Evolutionary conservation across 2,113 vertebrate species (phyloP), one percentile per base, ranked within the genome.

Genomic region (Progne subis): DNA sequence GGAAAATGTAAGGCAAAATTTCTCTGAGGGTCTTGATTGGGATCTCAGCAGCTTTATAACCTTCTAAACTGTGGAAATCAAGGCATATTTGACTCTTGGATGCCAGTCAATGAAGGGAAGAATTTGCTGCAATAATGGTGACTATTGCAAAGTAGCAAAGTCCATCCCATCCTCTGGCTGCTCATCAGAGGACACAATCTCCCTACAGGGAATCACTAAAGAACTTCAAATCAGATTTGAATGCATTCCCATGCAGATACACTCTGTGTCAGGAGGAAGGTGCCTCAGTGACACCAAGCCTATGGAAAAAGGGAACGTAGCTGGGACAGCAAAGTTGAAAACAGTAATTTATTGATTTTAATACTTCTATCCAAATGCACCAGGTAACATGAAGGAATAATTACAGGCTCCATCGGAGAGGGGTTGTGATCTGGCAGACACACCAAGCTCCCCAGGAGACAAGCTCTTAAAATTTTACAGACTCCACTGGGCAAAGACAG

Each of bases 351-450:
- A 90, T 78, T 90, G 87, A 88, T 86, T 93, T 90, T 44, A 92
- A 86, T 84, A 56, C 31, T 56, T 83, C 69, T 50, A 90, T 78
- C 49, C 49, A 83, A 92, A 78, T 43, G 76, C 60, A 94, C 37
- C 52, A 88, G 57, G 80, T 86, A 90, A 84, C 29, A 60, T 28
- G 85, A 93, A 86, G 80, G 49, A 82, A 88, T 88, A 94, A 79
- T 86, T 70, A 68, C 85, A 86, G 69, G n/a, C 60, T 88, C 68
- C 3, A 8, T 84, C 80, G 94, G 82, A 92, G 83, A 69, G 34
- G 39, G 86, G 64, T 15, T 86, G 92, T 74, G 92, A 94, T 84
- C 74, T 78, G 77, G 77, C 83, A 95, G 93, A 94, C 79, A 72
- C 29, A 11, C 63, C 88, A 70, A 93, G 71, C 57, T 94, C 53